Evolutionary conservation across 2,888 invertebrate genomes (phyloP).

Genomic region (Nymphalis c-album): DNA sequence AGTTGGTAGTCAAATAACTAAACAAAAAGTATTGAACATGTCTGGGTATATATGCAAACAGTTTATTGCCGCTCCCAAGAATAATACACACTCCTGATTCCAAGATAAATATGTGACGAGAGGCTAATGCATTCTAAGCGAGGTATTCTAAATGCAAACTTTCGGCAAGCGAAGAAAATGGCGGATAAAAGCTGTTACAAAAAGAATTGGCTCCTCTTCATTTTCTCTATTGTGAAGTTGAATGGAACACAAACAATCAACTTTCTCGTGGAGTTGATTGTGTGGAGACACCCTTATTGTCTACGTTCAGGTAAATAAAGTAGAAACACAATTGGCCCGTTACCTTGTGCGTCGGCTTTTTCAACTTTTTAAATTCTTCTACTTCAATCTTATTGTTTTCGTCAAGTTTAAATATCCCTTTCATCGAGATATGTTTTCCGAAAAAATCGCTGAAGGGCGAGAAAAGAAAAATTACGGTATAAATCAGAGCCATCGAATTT

Average conservation of each 20-base stretch:
- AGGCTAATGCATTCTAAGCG: slow-evolving; percentile 69
- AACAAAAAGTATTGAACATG: slow-evolving; percentile 43
- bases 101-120: slow-evolving; percentile 68
- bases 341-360: slow-evolving; percentile 68
- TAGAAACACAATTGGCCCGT: slow-evolving; percentile 64
- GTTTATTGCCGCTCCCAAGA: slow-evolving; percentile 61
- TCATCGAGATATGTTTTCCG: slow-evolving; percentile 6
- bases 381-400: slow-evolving; percentile 53
- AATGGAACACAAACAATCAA: slow-evolving; percentile 77
- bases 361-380: slow-evolving; percentile 69
- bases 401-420: slow-evolving; percentile 25
- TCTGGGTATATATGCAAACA: slow-evolving; percentile 54
- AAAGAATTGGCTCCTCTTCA: slow-evolving; percentile 77
- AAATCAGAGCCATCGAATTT: slow-evolving; percentile 70
- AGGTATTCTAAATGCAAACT: slow-evolving; percentile 72
- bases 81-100: slow-evolving; percentile 59
- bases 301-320: slow-evolving; percentile 75
- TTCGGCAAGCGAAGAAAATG: slow-evolving; percentile 70
- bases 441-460: slow-evolving; percentile 5
- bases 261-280: slow-evolving; percentile 72
- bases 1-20: slow-evolving; percentile 39
- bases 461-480: slow-evolving; percentile 41
- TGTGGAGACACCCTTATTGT: slow-evolving; percentile 76
- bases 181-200: slow-evolving; percentile 68
- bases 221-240: slow-evolving; percentile 78